Evolutionary conservation across 2,113 vertebrate species (phyloP), one percentile per base, ranked within the genome.

Genomic region (Vombatus ursinus): DNA sequence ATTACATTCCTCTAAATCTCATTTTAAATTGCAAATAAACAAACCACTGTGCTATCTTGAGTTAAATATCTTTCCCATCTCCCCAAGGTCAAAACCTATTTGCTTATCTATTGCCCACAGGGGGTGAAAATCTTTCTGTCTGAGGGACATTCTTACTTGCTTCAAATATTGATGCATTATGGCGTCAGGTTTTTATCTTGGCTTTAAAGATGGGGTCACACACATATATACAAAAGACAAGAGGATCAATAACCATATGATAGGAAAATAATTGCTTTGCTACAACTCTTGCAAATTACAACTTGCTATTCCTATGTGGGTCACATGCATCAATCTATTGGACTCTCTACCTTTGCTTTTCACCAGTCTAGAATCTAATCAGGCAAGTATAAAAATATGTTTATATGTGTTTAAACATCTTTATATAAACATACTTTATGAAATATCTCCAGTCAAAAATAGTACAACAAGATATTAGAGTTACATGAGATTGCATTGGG

Each of bases 241-340:
- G 89, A 91, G 97, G 96, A 98, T 98, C 98, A 97, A 97, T 98
- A 94, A 93, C 92, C 96, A 90, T 97, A 96, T 96, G 77, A 97
- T 94, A 95, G 97, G 97, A 96, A 97, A 97, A 97, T 98, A 98
- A 98, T 98, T 98, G 96, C 97, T 97, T 97, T 96, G 90, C 97
- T 96, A 90, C 97, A 97, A 84, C 91, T 96, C 92, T 28, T 47
- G 52, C 93, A 77, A 77, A 77, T 77, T 54, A 37, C 93, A 96
- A 68, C 68, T 95, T 92, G 94, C 68, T 95, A 96, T 94, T 97
- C 95, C 52, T n/a, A 16, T 50, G 89, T 77, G 24, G 52, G 92
- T 92, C 93, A 94, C 96, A 90, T 94, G 89, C 93, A 26, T 44
- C 61, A 95, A 52, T 93, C 94, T 94, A 89, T 90, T 90, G 94